Evolutionary conservation across 2,888 invertebrate species (phyloP).

Genomic region (Pyrrhosoma nymphula): DNA sequence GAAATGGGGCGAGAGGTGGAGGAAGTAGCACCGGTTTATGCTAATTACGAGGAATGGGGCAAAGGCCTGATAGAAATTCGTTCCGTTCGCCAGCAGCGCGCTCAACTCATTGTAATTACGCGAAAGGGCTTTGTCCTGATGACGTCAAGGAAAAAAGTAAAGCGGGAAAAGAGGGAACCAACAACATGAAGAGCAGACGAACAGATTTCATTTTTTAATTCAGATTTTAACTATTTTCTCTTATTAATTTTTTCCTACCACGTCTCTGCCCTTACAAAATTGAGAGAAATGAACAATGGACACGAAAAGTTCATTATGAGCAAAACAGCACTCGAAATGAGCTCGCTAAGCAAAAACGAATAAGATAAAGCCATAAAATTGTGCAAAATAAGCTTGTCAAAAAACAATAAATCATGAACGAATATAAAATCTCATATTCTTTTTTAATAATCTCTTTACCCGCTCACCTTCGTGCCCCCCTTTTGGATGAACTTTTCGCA

Average conservation of each 20-base stretch:
- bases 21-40: neutral
- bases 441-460: neutral
- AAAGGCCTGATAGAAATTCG: constrained; percentile 11
- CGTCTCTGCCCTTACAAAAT: neutral
- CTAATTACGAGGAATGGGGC: constrained; percentile 39
- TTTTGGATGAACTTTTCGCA: neutral
- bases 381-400: neutral
- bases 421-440: neutral
- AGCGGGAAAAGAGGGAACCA: neutral
- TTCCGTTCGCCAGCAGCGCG: neutral
- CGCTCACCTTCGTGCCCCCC: neutral
- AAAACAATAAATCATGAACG: neutral
- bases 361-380: neutral
- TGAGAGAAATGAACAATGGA: neutral
- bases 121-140: constrained; percentile 10
- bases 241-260: neutral
- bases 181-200: neutral
- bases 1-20: neutral
- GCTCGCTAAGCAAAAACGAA: neutral
- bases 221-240: neutral
- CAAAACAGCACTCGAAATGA: neutral
- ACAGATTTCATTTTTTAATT: neutral
- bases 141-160: neutral
- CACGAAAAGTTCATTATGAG: neutral
- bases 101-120: constrained; percentile 28